Evolutionary conservation across 2,888 invertebrate genomes (phyloP).

Genomic region (Antheraea yamamai): DNA sequence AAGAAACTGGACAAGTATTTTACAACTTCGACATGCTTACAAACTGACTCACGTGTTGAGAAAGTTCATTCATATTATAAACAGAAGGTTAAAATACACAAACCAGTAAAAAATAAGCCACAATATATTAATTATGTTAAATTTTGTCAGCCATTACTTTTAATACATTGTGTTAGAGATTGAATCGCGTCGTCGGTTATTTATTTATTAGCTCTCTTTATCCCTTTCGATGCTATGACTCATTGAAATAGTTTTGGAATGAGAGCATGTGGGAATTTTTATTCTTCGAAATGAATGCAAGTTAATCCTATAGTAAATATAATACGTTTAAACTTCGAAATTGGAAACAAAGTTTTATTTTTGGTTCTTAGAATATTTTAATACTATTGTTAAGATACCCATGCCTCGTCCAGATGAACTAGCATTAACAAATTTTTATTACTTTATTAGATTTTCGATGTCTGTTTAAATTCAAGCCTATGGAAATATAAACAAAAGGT

Average conservation of each 20-base stretch:
- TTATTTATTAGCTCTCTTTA: conserved; percentile 2
- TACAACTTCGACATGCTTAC: conserved; percentile 62
- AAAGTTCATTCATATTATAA: conserved; percentile 52
- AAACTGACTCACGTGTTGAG: conserved; percentile 62
- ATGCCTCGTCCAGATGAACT: conserved; percentile 54
- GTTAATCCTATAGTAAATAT: background rate
- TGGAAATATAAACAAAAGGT: conserved; percentile 75
- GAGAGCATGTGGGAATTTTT: conserved; percentile 18
- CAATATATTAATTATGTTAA: background rate
- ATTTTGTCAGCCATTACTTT: conserved; percentile 2
- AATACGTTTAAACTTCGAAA: background rate
- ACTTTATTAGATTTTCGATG: conserved; percentile 43
- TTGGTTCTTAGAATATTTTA: background rate
- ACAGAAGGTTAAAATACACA: conserved; percentile 18
- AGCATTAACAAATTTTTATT: conserved; percentile 49
- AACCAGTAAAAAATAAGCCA: conserved; percentile 6
- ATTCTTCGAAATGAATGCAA: conserved; percentile 1
- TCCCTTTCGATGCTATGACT: conserved; percentile 25
- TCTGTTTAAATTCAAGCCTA: conserved; percentile 48
- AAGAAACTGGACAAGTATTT: conserved; percentile 57
- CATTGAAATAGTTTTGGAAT: conserved; percentile 28
- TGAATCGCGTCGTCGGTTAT: background rate
- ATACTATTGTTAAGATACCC: conserved; percentile 24
- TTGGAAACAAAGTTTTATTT: too few species aligned
- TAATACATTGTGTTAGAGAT: conserved; percentile 1